Percentiles rank a stretch among this genome's conserved stretches.
Evolutionary conservation across 2,797 vertebrate species (phyloP).

Genomic region (Sebastes steindachneri): DNA sequence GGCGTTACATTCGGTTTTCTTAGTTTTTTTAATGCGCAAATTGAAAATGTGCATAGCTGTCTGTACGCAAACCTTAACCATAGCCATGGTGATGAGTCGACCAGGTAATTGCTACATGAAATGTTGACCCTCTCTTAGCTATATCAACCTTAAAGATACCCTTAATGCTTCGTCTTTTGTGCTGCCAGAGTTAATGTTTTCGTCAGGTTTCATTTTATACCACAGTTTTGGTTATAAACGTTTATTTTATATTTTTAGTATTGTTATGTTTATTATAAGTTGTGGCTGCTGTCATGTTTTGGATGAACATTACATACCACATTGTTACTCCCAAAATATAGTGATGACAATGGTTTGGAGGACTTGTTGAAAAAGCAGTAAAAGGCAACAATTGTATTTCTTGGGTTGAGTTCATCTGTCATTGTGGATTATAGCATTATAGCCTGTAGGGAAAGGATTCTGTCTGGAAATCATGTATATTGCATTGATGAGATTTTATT

Average conservation of each 20-base stretch:
- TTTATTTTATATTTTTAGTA: background rate
- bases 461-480: background rate
- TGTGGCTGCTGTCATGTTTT: background rate
- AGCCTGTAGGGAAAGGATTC: background rate
- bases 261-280: background rate
- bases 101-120: background rate
- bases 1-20: accelerated
- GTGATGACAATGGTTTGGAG: background rate
- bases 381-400: background rate
- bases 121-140: accelerated
- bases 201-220: background rate
- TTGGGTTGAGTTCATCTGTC: background rate
- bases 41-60: background rate
- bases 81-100: background rate
- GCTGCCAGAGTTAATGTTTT: background rate
- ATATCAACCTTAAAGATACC: background rate
- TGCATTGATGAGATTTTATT: background rate
- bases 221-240: background rate
- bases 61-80: background rate
- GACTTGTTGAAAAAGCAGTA: background rate
- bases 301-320: background rate
- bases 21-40: background rate
- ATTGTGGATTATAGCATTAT: background rate
- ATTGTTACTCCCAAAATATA: background rate
- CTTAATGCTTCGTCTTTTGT: background rate